Evolutionary conservation across 2,888 invertebrate genomes (phyloP).

Genomic region (Eupithecia subfuscata): DNA sequence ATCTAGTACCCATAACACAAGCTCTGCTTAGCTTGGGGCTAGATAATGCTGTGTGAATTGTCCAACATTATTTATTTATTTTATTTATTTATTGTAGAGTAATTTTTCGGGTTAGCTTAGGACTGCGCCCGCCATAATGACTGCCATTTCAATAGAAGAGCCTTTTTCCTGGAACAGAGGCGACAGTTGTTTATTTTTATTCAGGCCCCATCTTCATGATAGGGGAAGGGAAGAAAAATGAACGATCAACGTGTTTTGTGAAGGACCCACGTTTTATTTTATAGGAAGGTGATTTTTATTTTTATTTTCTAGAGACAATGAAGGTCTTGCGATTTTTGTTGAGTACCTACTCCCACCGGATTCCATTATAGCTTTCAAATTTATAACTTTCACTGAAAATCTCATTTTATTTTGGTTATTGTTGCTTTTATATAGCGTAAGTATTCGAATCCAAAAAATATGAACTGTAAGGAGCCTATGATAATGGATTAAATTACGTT

Average conservation of each 20-base stretch:
- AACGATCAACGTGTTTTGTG: slow-evolving; percentile 23
- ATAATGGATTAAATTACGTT: neutral
- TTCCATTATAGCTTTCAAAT: neutral
- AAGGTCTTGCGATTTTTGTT: neutral
- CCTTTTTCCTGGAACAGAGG: slow-evolving; percentile 27
- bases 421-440: too few relatives aligned
- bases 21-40: too few relatives aligned
- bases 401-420: too few relatives aligned
- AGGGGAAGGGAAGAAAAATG: slow-evolving; percentile 24
- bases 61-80: too few relatives aligned
- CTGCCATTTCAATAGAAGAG: slow-evolving; percentile 42
- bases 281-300: slow-evolving; percentile 4
- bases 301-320: slow-evolving; percentile 1
- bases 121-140: slow-evolving; percentile 34
- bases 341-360: neutral
- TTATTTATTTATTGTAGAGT: too few relatives aligned
- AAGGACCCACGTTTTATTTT: slow-evolving; percentile 18
- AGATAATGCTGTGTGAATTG: too few relatives aligned
- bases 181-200: slow-evolving; percentile 42
- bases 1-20: too few relatives aligned
- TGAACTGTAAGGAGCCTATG: neutral
- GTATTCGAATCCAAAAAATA: neutral
- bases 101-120: slow-evolving; percentile 6
- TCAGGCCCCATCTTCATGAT: slow-evolving; percentile 27
- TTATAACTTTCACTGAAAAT: neutral